Percentiles rank a stretch among this genome's conserved stretches.
phyloP scores from a whole-genome alignment of 2,888 invertebrate species.

The Hirudinaria manillensis region DNA sequence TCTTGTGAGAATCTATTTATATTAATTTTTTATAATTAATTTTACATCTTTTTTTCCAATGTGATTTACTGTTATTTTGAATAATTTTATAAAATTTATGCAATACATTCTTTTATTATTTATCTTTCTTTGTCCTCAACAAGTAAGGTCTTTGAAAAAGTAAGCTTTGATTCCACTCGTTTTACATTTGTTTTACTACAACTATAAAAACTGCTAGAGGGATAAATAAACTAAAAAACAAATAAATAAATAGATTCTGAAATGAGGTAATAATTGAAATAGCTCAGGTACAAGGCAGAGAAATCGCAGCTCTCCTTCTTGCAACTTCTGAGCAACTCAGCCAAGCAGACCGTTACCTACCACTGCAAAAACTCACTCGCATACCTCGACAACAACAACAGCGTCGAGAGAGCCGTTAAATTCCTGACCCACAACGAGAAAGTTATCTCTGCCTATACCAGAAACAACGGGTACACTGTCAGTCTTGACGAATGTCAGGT shows the following conservation, averaged over 20 bases:
- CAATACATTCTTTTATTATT: too few species aligned
- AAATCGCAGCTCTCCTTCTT: conserved; percentile 77
- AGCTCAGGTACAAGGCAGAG: conserved; percentile 81
- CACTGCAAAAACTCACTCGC: conserved; percentile 77
- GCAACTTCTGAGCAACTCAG: conserved; percentile 71
- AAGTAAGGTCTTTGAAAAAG: too few species aligned
- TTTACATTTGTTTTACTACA: too few species aligned
- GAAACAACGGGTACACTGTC: conserved; percentile 37
- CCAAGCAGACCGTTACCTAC: conserved; percentile 78
- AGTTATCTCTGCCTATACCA: conserved; percentile 34
- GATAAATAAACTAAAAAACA: too few species aligned
- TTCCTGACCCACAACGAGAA: conserved; percentile 39
- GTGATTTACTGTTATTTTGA: neutral
- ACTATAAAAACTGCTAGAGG: too few species aligned
- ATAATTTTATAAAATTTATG: too few species aligned
- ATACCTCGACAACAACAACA: conserved; percentile 65
- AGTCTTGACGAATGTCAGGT: conserved; percentile 39
- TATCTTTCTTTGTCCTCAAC: too few species aligned
- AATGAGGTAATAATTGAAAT: conserved; percentile 34
- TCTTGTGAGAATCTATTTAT: neutral
- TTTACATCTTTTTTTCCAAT: neutral
- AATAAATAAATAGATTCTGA: neutral
- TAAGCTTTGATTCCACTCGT: too few species aligned
- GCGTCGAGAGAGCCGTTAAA: conserved; percentile 60
- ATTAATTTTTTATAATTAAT: neutral